Percentiles rank a stretch among this genome's conserved stretches.
Evolutionary conservation across 2,888 invertebrate genomes (phyloP).

Genomic region (Scaptomyza polygonia): DNA sequence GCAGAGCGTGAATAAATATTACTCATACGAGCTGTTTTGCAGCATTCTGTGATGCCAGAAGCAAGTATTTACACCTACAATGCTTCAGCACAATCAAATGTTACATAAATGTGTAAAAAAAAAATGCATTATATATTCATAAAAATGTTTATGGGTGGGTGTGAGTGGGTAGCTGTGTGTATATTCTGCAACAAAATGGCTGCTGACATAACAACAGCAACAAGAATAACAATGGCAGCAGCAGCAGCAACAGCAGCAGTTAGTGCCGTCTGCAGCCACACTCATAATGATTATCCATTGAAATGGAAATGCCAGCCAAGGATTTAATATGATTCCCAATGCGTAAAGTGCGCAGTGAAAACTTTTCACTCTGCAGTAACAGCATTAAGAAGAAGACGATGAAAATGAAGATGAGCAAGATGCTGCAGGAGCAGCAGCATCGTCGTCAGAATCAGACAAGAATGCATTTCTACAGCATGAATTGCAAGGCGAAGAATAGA

Average conservation of each 20-base stretch:
- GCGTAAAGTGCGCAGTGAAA: slow-evolving; percentile 65
- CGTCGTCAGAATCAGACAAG: slow-evolving; percentile 35
- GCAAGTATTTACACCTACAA: slow-evolving; percentile 76
- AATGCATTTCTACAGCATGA: slow-evolving; percentile 63
- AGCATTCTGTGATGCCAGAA: slow-evolving; percentile 65
- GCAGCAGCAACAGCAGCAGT: slow-evolving; percentile 42
- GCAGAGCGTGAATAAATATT: slow-evolving; percentile 75
- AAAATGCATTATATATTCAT: slow-evolving; percentile 73
- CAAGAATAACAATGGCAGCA: slow-evolving; percentile 40
- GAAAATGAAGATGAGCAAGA: slow-evolving; percentile 12
- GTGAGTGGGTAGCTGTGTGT: slow-evolving; percentile 14
- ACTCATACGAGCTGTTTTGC: slow-evolving; percentile 69
- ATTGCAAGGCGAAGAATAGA: slow-evolving; percentile 67
- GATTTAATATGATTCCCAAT: slow-evolving; percentile 78
- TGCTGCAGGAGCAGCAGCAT: slow-evolving; percentile 20
- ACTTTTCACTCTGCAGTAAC: slow-evolving; percentile 50
- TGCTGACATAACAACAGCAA: slow-evolving; percentile 43
- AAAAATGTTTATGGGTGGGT: slow-evolving; percentile 35
- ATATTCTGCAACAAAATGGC: slow-evolving; percentile 61
- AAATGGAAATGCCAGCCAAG: slow-evolving; percentile 81
- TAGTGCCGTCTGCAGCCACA: slow-evolving; percentile 58
- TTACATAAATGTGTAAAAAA: slow-evolving; percentile 68
- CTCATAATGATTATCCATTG: slow-evolving; percentile 82
- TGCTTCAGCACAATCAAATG: slow-evolving; percentile 66
- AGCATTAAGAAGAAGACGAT: background rate